Conservation (phyloP, 2,888 invertebrate genomes). For the Hydrotaea cyrtoneurina region DNA sequence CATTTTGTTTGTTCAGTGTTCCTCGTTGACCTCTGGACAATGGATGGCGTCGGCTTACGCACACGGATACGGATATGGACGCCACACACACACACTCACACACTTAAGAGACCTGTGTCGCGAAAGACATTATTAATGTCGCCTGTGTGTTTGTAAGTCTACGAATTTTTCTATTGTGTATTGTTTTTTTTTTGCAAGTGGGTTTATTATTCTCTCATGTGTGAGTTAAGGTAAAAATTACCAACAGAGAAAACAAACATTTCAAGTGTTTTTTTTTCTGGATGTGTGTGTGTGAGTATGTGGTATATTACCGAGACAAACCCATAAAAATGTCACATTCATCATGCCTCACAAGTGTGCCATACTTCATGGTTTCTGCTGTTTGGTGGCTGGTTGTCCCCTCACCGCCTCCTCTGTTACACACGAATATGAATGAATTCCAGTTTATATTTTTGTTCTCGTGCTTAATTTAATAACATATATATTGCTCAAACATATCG, state of each 20-base stretch:
- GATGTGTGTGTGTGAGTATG: neutral
- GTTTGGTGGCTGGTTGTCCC: neutral
- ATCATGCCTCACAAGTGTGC: conserved; percentile 61
- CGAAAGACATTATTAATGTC: conserved; percentile 30
- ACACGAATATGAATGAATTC: neutral
- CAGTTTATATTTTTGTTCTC: conserved; percentile 24
- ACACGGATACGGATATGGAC: neutral
- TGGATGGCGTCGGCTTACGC: neutral
- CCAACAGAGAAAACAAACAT: conserved; percentile 24
- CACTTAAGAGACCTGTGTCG: neutral
- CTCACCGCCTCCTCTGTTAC: neutral
- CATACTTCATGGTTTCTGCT: conserved; percentile 26
- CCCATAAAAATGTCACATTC: conserved; percentile 61
- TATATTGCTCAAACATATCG: neutral
- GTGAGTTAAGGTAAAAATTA: conserved; percentile 35
- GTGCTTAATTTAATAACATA: conserved; percentile 31
- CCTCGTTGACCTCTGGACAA: neutral
- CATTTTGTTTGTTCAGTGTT: neutral
- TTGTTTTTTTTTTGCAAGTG: neutral
- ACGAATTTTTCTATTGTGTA: neutral
- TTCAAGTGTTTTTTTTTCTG: neutral
- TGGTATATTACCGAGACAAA: conserved; percentile 53
- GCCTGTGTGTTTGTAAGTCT: neutral
- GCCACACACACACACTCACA: too few species aligned
- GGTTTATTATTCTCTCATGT: conserved; percentile 23